Base-by-base conservation (phyloP, 2,797 vertebrate genomes). In the Champsocephalus gunnari region DNA sequence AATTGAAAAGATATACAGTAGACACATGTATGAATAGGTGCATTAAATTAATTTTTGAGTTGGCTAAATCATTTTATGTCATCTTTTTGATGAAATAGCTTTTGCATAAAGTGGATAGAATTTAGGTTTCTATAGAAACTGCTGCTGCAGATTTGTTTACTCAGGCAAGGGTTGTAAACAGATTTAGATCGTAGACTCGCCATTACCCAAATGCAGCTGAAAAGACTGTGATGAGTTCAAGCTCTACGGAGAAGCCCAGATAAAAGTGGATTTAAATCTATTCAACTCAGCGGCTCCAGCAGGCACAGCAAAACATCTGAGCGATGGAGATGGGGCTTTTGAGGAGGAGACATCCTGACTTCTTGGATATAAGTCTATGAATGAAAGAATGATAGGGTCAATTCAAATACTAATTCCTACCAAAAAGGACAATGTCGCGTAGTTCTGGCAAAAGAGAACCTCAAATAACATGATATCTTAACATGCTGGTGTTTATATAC, bases 231-330 rank as follows among this genome's bases (percentile, higher is more conserved):
- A 49, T 28, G 34, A 41, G 38, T 19, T 41, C 13, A 28, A 53
- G 34, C 10, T 53, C 9, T 24, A 44, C 38, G 16, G 49, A 65
- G 63, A 71, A 57, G 61, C 11, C 12, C 32, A 81, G 62, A 81
- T 71, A 44, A 73, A 80, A 44, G 64, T 60, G 43, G 48, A 81
- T 77, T 64, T 56, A 55, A 80, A 59, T 66, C 21, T 70, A 48
- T 84, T 71, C 81, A 59, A 84, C 84, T 73, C n/a, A 24, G 51
- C 49, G 62, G 34, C 55, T 71, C 7, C 47, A 79, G 57, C 9
- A 65, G 60, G 73, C 28, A 64, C 66, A 75, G 43, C 38, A 32
- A 11, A 38, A 73, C 54, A 56, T 47, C 45, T 9, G 38, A 65
- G 34, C 17, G 24, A 38, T 21, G 19, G 12, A 77, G 41, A 24